Base-by-base conservation (phyloP, 2,113 vertebrate species). In the Andinoacara biseriatus region DNA sequence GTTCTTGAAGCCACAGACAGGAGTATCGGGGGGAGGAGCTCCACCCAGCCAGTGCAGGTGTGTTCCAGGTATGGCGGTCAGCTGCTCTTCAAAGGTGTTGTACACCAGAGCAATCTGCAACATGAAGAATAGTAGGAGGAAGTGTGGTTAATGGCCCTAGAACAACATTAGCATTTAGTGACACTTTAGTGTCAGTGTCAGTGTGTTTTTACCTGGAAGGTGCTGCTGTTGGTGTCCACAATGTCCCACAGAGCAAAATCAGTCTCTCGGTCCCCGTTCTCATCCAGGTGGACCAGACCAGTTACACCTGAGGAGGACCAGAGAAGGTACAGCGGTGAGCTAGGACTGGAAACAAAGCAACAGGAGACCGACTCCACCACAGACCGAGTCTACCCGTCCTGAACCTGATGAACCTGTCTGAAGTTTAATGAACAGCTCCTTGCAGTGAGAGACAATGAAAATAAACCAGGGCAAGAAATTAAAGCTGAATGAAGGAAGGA, bases 211-310 rank as follows among this genome's bases (percentile, higher is more conserved):
- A 98, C 97, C 96, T 97, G 95, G 91, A 97, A 99, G 26, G 84
- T 31, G 2, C 96, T 96, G 2, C 18, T 90, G 5, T 79, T 81
- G 0, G 95, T 94, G n/a, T 98, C 95, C 0, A 89, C 90, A 96
- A 97, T 96, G 94, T 98, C 97, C 98, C 98, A 99, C 52, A 99
- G 92, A 29, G 97, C 97, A 7, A 97, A 99, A 89, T 98, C 97
- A 0, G 96, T 97, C 93, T 99, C 98, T 78, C 98, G 87, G 77
- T 99, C 97, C 0, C 98, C 98, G 0, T 93, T 96, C 88, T 96
- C 94, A 1, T 99, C 98, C 7, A 99, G 96, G 87, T 95, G 96
- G 63, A 98, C 78, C 60, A 94, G 85, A 0, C 98, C 98, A 0
- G 97, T 97, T 29, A 98, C 97, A 10, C 98, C 98, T 99, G 90